Base-by-base conservation (phyloP, 2,797 vertebrate genomes). In the Sciurus vulgaris region DNA sequence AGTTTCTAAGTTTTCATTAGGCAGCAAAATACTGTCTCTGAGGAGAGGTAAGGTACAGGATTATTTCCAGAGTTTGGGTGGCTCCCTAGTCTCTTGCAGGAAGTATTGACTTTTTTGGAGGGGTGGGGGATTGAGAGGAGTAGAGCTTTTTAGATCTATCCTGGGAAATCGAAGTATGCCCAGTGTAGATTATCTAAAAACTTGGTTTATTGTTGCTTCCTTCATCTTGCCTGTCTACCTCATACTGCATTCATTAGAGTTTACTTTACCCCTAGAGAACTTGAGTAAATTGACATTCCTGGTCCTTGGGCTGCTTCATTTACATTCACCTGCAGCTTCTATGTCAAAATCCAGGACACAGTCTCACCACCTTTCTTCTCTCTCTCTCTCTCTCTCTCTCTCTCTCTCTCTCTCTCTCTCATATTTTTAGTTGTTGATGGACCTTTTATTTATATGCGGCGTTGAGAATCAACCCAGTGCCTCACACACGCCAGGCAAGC, bases 41-140 rank as follows among this genome's bases (percentile, higher is more conserved):
- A 90, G 54, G 70, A 96, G 15, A 74, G 61, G 77, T 91, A 82
- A 73, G 49, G 73, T 74, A 5, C 33, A 38, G 22, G 35, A 30
- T 83, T 86, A 82, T 89, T 96, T 94, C 78, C 54, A 86, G 56
- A 91, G 76, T 86, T 83, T 85, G 61, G 61, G 35, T 77, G n/a
- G 35, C 70, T 63, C 78, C 77, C 4, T 7, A 26, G 2, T 92
- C 56, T 89, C 65, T 82, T 47, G 0, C 17, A 74, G 35, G 67
- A 56, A n/a, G 7, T 84, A 33, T 35, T 86, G 38, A 30, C n/a
- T 67, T 67, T 95, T 78, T 72, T 81, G 14, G 38, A 38, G 38
- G 38, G 38, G 38, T 5, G 13, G 69, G 18, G 2, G 54, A 56
- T 47, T 54, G 30, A 30, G 73, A 82, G 33, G 54, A 61, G 24